Percentiles rank a stretch among this genome's conserved stretches.
These are phyloP conservation scores for Coleophora flavipennella DNA, from an alignment of 2,888 invertebrate species.

Conservation along the genomic window DNA sequence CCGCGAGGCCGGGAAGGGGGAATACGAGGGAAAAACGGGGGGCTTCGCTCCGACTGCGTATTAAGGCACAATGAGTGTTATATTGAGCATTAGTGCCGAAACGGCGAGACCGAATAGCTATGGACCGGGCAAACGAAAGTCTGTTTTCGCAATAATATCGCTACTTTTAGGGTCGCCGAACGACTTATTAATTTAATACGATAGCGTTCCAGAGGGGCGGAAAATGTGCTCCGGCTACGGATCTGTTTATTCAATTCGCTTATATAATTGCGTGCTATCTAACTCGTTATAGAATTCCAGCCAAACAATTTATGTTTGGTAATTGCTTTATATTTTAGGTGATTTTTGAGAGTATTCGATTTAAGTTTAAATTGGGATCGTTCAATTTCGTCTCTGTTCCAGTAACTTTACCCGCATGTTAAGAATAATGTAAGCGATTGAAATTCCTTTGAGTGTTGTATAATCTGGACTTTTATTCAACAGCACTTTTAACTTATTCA, in stretches of 20 bases:
- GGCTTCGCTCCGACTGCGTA: slow-evolving; percentile 16
- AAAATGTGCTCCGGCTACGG: slow-evolving; percentile 19
- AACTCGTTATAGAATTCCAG: slow-evolving; percentile 21
- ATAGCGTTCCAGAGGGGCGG: slow-evolving; percentile 30
- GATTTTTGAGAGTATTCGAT: too few species aligned
- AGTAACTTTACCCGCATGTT: too few species aligned
- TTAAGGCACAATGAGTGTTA: slow-evolving; percentile 39
- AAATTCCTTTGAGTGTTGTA: too few species aligned
- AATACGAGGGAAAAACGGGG: slow-evolving; percentile 13
- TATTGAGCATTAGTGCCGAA: slow-evolving; percentile 38
- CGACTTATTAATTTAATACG: slow-evolving; percentile 44
- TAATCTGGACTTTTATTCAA: too few species aligned
- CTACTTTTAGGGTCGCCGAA: slow-evolving; percentile 27
- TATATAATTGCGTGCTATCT: slow-evolving; percentile 25
- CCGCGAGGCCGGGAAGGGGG: background rate
- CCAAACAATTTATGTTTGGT: background rate
- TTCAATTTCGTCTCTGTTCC: too few species aligned
- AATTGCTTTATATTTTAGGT: background rate
- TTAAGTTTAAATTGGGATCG: too few species aligned
- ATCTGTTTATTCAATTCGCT: slow-evolving; percentile 26
- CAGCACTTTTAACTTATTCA: too few species aligned
- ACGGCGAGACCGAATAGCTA: slow-evolving; percentile 22
- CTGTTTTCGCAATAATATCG: slow-evolving; percentile 34
- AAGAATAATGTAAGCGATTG: too few species aligned
- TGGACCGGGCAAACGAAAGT: slow-evolving; percentile 18